Percentiles rank a stretch among this genome's conserved stretches.
phyloP scores from a whole-genome alignment of 2,113 vertebrate genomes.

The Antechinus flavipes region DNA sequence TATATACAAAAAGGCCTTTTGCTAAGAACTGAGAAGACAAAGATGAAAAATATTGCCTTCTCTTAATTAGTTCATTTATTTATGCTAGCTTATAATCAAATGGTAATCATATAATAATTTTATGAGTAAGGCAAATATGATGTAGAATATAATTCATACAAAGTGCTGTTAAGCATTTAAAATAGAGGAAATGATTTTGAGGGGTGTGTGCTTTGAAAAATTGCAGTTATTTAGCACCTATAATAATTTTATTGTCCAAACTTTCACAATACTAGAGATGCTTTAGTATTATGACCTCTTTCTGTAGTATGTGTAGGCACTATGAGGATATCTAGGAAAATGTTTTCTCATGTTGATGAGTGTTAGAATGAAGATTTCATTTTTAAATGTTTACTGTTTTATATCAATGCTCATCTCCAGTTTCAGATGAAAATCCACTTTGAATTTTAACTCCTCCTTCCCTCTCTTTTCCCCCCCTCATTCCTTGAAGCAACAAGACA shows the following conservation, averaged over 20 bases:
- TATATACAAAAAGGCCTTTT: neutral
- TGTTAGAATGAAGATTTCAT: neutral
- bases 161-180: neutral
- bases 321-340: neutral
- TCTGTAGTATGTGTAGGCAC: neutral
- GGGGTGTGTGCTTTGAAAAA: neutral
- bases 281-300: neutral
- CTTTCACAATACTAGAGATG: neutral
- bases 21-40: neutral
- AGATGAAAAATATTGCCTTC: neutral
- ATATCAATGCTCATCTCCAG: neutral
- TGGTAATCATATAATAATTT: neutral
- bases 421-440: neutral
- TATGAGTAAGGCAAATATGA: neutral
- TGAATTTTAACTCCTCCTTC: neutral
- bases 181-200: neutral
- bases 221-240: conserved; percentile 28
- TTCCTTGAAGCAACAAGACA: neutral
- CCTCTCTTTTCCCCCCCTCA: neutral
- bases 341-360: neutral
- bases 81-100: neutral
- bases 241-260: neutral
- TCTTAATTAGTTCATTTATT: neutral
- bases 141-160: neutral
- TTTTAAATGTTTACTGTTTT: neutral